These are phyloP conservation scores for Perca schrenkii DNA, from an alignment of 2,113 vertebrate genomes.

Conservation along the genomic window DNA sequence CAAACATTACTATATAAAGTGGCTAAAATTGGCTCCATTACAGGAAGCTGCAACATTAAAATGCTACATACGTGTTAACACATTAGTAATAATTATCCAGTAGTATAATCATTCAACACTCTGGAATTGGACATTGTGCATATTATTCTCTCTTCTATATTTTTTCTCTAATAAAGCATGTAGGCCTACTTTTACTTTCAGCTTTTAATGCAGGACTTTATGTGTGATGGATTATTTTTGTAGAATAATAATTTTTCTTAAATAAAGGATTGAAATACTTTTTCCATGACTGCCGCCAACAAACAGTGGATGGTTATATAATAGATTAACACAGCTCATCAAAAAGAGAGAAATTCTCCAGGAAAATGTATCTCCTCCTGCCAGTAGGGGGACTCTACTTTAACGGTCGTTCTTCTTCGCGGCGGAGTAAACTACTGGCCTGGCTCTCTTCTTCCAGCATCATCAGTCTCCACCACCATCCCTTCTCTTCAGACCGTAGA, in stretches of 20 bases:
- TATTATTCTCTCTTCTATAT: not conserved
- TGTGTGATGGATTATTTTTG: not conserved
- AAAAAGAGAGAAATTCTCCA: not conserved
- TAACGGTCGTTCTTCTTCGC: too few relatives aligned
- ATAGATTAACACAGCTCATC: not conserved
- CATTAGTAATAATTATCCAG: not conserved
- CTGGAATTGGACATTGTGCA: too few relatives aligned
- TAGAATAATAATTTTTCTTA: not conserved
- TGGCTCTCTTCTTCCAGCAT: slow-evolving; percentile 69
- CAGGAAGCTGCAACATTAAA: not conserved
- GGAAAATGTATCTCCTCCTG: not conserved
- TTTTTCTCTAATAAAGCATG: too few relatives aligned
- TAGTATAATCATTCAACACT: not conserved
- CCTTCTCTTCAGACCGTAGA: not conserved
- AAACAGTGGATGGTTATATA: not conserved
- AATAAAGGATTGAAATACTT: not conserved
- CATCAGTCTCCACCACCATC: slow-evolving; percentile 65
- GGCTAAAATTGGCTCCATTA: not conserved
- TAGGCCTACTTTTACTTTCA: too few relatives aligned
- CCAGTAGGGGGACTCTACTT: slow-evolving; percentile 23
- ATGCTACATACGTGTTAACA: not conserved
- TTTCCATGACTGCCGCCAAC: not conserved
- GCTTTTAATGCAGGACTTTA: not conserved
- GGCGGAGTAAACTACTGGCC: not conserved
- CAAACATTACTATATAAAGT: not conserved